Evolutionary conservation across 2,113 vertebrate genomes (phyloP).

Genomic region (Gadus chalcogrammus): DNA sequence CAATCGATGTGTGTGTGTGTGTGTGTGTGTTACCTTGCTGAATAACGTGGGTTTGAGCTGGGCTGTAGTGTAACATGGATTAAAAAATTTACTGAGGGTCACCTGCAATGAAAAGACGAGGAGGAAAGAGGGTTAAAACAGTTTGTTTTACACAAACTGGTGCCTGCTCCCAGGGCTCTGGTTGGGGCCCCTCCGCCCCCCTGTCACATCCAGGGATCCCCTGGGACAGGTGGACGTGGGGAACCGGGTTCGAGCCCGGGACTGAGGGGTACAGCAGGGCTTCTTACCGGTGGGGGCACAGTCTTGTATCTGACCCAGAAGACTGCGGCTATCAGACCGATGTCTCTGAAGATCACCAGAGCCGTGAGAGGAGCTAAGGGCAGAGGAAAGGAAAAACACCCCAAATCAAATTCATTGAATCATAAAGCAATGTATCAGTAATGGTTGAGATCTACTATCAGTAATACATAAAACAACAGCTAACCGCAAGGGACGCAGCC

Average conservation of each 20-base stretch:
- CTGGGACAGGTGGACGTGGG: no score
- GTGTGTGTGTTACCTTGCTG: conserved; percentile 83
- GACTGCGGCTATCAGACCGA: conserved; percentile 89
- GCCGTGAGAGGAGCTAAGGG: conserved; percentile 85
- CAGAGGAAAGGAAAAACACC: background rate
- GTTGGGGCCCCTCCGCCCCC: no score
- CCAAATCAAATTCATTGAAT: no score
- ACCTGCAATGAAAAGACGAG: conserved; percentile 71
- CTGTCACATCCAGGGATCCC: no score
- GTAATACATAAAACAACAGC: no score
- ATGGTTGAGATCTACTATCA: no score
- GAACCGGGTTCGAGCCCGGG: no score
- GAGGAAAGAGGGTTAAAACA: background rate
- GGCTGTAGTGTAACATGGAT: conserved; percentile 96
- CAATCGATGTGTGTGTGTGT: background rate
- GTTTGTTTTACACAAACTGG: no score
- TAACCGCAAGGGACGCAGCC: no score
- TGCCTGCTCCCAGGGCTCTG: no score
- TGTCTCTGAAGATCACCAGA: conserved; percentile 87
- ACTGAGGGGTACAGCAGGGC: background rate
- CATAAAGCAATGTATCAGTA: no score
- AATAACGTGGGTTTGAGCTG: conserved; percentile 94
- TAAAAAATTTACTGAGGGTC: conserved; percentile 94
- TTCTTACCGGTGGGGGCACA: conserved; percentile 90
- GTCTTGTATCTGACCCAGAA: conserved; percentile 97